Evolutionary conservation across 2,797 vertebrate genomes (phyloP).

Genomic region (Rachycentron canadum): DNA sequence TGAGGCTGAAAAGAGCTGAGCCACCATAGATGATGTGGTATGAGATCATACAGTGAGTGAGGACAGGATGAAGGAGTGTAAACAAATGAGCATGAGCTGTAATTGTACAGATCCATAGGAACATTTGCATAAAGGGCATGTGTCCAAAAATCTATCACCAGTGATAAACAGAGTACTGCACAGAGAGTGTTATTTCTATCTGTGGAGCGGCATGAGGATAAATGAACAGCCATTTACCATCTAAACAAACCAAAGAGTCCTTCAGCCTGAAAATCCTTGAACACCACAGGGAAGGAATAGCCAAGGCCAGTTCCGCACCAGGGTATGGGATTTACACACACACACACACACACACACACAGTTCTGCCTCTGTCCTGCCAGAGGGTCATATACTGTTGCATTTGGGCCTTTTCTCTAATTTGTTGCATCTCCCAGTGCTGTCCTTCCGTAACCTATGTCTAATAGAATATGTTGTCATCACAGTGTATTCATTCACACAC

Average conservation of each 20-base stretch:
- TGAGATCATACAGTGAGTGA: conserved; percentile 16
- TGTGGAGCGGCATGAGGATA: neutral
- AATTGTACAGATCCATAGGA: conserved; percentile 20
- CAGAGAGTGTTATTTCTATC: conserved; percentile 2
- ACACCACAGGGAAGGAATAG: conserved; percentile 33
- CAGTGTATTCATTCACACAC: neutral
- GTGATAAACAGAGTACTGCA: conserved; percentile 12
- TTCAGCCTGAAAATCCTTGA: conserved; percentile 71
- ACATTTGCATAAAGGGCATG: conserved; percentile 31
- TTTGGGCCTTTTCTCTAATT: neutral
- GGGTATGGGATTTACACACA: neutral
- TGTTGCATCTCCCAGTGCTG: neutral
- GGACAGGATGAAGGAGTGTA: conserved; percentile 4
- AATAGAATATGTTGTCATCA: conserved; percentile 37
- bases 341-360: neutral
- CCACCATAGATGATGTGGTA: neutral
- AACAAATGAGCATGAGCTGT: conserved; percentile 25
- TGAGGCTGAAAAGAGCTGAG: conserved; percentile 8
- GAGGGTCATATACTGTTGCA: conserved; percentile 9
- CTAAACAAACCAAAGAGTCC: conserved; percentile 53
- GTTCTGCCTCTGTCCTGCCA: conserved; percentile 1
- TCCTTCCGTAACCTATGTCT: neutral
- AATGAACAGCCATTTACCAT: conserved; percentile 49
- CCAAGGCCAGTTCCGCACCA: conserved; percentile 50
- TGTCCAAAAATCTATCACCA: conserved; percentile 31